Evolutionary conservation across 2,113 vertebrate species (phyloP), one percentile per base, ranked within the genome.

Genomic region (Pardalotus punctatus): DNA sequence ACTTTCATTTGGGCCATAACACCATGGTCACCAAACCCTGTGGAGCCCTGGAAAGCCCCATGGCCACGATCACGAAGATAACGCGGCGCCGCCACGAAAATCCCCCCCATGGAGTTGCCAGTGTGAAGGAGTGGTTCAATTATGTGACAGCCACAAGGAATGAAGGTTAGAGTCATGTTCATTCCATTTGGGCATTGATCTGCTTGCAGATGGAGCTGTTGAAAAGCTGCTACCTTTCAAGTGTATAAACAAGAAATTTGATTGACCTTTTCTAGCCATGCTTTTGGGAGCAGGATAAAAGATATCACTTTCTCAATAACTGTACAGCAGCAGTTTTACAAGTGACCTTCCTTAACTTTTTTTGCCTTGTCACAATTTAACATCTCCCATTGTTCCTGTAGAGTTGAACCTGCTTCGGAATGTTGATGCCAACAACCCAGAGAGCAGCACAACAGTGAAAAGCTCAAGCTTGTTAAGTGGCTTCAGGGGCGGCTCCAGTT

Each of bases 51-150:
- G 99, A 99, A 90, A 99, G 99, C 95, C 99, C 99, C 1, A 99
- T 99, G 99, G 99, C 99, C 36, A 99, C 99, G 18, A 99, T 99
- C 92, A 99, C 99, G 14, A 99, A 99, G 96, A 99, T 99, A 93
- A 99, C 99, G 8, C 98, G 99, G 21, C 98, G 99, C 7, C 98
- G 99, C 33, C 99, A 99, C 7, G 99, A 99, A 94, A 99, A 99
- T 88, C 99, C 99, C 6, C 99, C 99, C 1, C 99, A 99, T 4
- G 99, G 99, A 51, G 99, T 99, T 14, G 99, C 99, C 71, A 99
- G 98, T 2, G 99, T 99, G 70, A 99, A 99, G 91, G 99, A 99
- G 57, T 99, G 99, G 99, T 99, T 99, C 96, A 98, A 98, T 97
- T 99, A 99, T 1, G 99, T 99, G 62, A 99, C 99, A 61, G 99